These are phyloP conservation scores for Tribolium castaneum DNA, from an alignment of 1,140 invertebrate species.

Conservation along the genomic window DNA sequence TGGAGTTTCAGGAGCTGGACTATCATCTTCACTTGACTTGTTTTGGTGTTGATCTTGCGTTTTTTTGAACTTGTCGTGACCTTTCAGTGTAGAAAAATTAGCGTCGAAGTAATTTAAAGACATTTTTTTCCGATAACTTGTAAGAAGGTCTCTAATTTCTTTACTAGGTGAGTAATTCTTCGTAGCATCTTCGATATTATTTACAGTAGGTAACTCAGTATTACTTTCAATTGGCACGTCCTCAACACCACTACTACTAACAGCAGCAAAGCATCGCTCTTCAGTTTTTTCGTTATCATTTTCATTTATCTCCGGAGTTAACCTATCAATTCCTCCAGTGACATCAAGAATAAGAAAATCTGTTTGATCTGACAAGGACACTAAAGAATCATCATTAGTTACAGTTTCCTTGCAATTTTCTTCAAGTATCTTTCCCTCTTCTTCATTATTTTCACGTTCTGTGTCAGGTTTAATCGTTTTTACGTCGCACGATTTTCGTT, in stretches of 20 bases:
- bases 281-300: slow-evolving; percentile 6
- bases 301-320: slow-evolving; percentile 17
- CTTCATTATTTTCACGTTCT: not conserved
- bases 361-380: slow-evolving; percentile 26
- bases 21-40: too few relatives aligned
- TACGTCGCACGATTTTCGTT: slow-evolving; percentile 17
- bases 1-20: too few relatives aligned
- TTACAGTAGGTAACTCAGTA: slow-evolving; percentile 14
- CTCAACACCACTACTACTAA: not conserved
- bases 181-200: not conserved
- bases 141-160: slow-evolving; percentile 9
- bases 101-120: not conserved
- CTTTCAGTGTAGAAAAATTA: not conserved
- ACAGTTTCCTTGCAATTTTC: not conserved
- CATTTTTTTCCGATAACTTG: slow-evolving; percentile 8
- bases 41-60: too few relatives aligned
- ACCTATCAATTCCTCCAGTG: slow-evolving; percentile 30
- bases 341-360: slow-evolving; percentile 42
- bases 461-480: not conserved
- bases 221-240: not conserved
- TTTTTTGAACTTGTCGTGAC: not conserved
- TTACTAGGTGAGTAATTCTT: not conserved
- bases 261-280: slow-evolving; percentile 12
- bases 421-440: not conserved
- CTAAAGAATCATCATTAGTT: slow-evolving; percentile 13